Evolutionary conservation across 2,113 vertebrate species (phyloP).

Genomic region (Numida meleagris): DNA sequence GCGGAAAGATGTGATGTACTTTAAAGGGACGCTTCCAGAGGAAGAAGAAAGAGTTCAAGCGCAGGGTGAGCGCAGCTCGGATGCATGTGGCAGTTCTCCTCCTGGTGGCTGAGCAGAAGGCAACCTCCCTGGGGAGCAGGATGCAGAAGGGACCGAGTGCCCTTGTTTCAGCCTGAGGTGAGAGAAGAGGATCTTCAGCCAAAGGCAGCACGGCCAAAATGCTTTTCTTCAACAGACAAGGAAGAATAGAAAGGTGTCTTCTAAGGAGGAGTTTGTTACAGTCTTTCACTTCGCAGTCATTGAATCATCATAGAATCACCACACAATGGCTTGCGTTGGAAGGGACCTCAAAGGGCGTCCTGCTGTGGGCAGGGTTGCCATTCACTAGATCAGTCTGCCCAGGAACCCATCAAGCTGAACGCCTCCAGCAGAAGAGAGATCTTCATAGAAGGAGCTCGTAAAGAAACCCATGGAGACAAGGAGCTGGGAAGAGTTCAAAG

Average conservation of each 20-base stretch:
- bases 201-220: neutral
- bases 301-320: too few species aligned
- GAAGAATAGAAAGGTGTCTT: neutral
- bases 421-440: too few species aligned
- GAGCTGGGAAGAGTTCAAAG: too few species aligned
- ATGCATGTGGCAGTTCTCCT: neutral
- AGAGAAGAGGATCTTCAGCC: neutral
- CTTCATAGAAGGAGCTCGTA: neutral
- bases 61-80: neutral
- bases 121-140: neutral
- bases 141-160: accelerated
- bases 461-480: neutral
- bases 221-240: neutral
- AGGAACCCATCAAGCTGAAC: too few species aligned
- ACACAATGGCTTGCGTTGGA: too few species aligned
- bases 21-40: neutral
- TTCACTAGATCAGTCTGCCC: too few species aligned
- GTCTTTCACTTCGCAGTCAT: accelerated
- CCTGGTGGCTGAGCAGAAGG: neutral
- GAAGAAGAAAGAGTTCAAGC: neutral
- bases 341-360: too few species aligned
- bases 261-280: neutral
- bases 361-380: too few species aligned
- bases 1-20: neutral
- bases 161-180: neutral